Evolutionary conservation across 2,888 invertebrate species (phyloP), one percentile per base, ranked within the genome.

Genomic region (Cylloceria caligata): DNA sequence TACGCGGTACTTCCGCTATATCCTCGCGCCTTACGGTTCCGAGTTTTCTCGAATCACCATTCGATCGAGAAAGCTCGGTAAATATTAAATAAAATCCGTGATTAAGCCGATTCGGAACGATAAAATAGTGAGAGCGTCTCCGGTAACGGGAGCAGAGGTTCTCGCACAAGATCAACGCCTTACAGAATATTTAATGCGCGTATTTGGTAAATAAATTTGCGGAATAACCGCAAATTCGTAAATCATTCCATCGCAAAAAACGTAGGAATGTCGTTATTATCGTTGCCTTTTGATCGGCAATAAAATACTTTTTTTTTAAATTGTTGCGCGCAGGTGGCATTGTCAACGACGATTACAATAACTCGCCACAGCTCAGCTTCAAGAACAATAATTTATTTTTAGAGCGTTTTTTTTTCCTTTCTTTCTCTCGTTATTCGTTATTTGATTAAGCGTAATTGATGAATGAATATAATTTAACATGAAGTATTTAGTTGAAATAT

Each of bases 391-490:
- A 60, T 60, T 60, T 60, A 34, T 60, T 60, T 60, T 19, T 36
- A 60, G 34, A 60, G 16, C 7, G n/a, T 60, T 34, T 60, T 5
- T 19, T 21, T 49, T 47, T 16, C 9, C 9, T 45, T 42, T 62
- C 21, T 34, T 39, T 11, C 47, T 16, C 39, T 62, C 49, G 57
- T 57, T 60, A 45, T 73, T 77, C 36, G 45, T 55, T 62, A 73
- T 73, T 77, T 67, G 65, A 77, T 77, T 77, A 78, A 81, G 81
- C 81, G 78, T 81, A 81, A 64, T 81, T 34, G 16, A 60, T 64
- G 11, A 13, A 77, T 52, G 64, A 57, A 65, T 81, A 76, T 68
- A 62, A 81, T 76, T 81, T 71, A 80, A 47, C 67, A 57, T 36
- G 27, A 57, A 24, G 39, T n/a, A 19, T 69, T 60, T 57, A n/a